These are phyloP conservation scores for Flexamia atlantica DNA, from an alignment of 2,888 invertebrate species.

Conservation along the genomic window DNA sequence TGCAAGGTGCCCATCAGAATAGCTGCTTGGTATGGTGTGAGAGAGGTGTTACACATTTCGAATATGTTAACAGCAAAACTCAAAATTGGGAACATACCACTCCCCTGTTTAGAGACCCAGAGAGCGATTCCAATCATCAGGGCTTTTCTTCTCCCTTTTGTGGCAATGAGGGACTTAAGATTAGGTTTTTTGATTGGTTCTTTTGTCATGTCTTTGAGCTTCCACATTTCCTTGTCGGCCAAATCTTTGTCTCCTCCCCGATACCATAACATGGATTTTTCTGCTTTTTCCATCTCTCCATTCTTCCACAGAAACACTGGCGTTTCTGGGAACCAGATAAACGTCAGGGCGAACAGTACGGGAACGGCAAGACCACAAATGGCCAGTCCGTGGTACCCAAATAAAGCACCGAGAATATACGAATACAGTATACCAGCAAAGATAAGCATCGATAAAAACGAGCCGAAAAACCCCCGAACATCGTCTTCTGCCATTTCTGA, in stretches of 20 bases:
- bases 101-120: slow-evolving; percentile 74
- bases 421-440: slow-evolving; percentile 77
- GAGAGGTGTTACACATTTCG: slow-evolving; percentile 70
- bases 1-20: slow-evolving; percentile 75
- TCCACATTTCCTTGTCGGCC: slow-evolving; percentile 66
- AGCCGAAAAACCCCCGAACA: slow-evolving; percentile 78
- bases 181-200: slow-evolving; percentile 64
- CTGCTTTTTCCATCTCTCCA: slow-evolving; percentile 75
- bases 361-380: slow-evolving; percentile 76
- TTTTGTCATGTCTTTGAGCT: slow-evolving; percentile 63
- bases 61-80: slow-evolving; percentile 73
- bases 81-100: slow-evolving; percentile 75
- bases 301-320: slow-evolving; percentile 77
- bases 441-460: slow-evolving; percentile 77
- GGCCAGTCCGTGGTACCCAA: slow-evolving; percentile 77
- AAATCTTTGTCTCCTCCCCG: slow-evolving; percentile 68
- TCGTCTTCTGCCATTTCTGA: slow-evolving; percentile 80
- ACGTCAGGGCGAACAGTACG: slow-evolving; percentile 75
- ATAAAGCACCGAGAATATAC: slow-evolving; percentile 76
- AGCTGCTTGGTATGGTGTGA: slow-evolving; percentile 72
- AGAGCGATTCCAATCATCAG: slow-evolving; percentile 73
- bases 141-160: slow-evolving; percentile 73
- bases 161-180: slow-evolving; percentile 73
- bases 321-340: slow-evolving; percentile 80
- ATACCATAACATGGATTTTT: slow-evolving; percentile 71